Evolutionary conservation across 2,888 invertebrate genomes (phyloP).

Genomic region (Odontocolon sp.): DNA sequence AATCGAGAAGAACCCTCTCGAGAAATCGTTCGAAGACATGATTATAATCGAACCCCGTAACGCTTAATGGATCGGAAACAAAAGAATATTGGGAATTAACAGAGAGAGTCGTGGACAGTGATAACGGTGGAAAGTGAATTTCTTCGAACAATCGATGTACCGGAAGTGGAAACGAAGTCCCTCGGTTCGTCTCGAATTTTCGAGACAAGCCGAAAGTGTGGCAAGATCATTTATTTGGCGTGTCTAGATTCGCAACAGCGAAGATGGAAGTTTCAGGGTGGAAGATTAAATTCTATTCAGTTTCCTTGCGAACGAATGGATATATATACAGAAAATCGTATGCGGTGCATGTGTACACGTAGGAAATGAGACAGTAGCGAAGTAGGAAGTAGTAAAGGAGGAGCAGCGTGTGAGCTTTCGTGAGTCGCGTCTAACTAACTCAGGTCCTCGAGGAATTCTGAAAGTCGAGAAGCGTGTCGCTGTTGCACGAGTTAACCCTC

Average conservation of each 20-base stretch:
- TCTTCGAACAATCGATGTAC: slow-evolving; percentile 12
- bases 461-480: slow-evolving; percentile 10
- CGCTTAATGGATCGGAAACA: slow-evolving; percentile 4
- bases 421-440: slow-evolving; percentile 15
- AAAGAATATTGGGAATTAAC: slow-evolving; percentile 13
- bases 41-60: slow-evolving; percentile 20
- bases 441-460: slow-evolving; percentile 19
- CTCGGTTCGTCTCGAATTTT: background rate
- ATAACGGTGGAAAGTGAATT: background rate
- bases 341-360: background rate
- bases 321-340: background rate
- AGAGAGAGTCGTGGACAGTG: background rate
- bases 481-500: background rate
- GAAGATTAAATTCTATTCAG: slow-evolving; percentile 1
- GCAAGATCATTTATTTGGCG: background rate
- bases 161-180: background rate
- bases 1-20: background rate
- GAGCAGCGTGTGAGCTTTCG: background rate
- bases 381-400: background rate
- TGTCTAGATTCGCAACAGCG: background rate
- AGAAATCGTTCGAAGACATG: background rate
- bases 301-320: background rate
- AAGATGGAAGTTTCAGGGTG: background rate
- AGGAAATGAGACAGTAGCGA: background rate
- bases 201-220: background rate